These are phyloP conservation scores for Plutomurus gul DNA, from an alignment of 1,140 invertebrate species.

Conservation along the genomic window DNA sequence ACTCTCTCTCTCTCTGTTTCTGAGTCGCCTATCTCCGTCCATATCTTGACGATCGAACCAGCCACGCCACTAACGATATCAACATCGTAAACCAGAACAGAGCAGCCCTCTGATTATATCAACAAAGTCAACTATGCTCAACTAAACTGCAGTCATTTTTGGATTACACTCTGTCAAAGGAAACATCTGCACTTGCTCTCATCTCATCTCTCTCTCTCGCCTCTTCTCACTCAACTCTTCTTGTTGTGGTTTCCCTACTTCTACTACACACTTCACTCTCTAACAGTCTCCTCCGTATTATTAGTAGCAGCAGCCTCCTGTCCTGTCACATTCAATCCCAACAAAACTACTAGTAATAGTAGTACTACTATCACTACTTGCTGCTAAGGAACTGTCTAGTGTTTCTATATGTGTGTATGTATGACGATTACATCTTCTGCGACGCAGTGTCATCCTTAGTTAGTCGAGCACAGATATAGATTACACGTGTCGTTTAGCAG, in stretches of 20 bases:
- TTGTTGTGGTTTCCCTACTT: neutral
- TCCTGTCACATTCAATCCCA: too few relatives aligned
- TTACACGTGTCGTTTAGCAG: slow-evolving; percentile 25
- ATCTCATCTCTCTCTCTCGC: neutral
- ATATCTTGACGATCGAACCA: too few relatives aligned
- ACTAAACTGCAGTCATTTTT: slow-evolving; percentile 1
- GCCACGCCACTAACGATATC: neutral
- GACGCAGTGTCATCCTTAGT: too few relatives aligned
- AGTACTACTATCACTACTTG: too few relatives aligned
- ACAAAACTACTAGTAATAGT: too few relatives aligned
- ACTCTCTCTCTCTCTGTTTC: too few relatives aligned
- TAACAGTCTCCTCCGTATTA: neutral
- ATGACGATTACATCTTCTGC: too few relatives aligned
- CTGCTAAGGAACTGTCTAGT: too few relatives aligned
- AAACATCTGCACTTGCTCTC: slow-evolving; percentile 18
- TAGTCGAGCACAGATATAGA: slow-evolving; percentile 14
- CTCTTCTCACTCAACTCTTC: neutral
- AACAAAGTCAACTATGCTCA: too few relatives aligned
- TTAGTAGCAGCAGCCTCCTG: too few relatives aligned
- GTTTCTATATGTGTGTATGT: too few relatives aligned
- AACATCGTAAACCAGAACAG: neutral
- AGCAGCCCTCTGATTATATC: neutral
- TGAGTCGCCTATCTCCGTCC: too few relatives aligned
- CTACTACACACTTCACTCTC: neutral
- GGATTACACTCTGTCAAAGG: slow-evolving; percentile 14